Evolutionary conservation across 2,113 vertebrate genomes (phyloP), one percentile per base, ranked within the genome.

Genomic region (Montifringilla adamsi): DNA sequence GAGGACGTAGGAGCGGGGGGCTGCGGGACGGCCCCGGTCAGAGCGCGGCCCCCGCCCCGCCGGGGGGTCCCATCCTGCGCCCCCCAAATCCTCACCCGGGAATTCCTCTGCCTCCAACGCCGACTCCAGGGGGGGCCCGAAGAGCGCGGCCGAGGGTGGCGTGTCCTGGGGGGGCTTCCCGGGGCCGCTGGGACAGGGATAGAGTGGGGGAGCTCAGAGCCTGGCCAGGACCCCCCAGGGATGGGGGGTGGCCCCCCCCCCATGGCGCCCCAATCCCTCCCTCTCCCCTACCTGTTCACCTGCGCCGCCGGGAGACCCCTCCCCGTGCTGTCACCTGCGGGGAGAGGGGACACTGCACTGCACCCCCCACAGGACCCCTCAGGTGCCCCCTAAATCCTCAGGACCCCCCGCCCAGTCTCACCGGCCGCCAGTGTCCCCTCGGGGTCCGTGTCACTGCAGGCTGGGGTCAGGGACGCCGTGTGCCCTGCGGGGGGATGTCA

Each of bases 91-190:
- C 16, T 96, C 98, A 96, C 98, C 98, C 49, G 98, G 96, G n/a
- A 99, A 99, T 76, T 98, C 98, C 94, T 98, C 98, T 0, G 98
- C 98, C 73, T 99, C 99, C 15, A 99, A 98, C 59, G 98, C 97
- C 0, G 98, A 98, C 68, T 99, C 99, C 83, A 99, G 97, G 0
- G 99, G 98, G 0, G 99, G 99, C 28, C 99, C 99, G 4, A 99
- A 99, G 49, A 99, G 97, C 22, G 97, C 98, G 50, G 98, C 98
- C 9, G 98, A 94, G 44, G 97, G 91, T 1, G 97, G 91, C 3
- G 89, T 10, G 0, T 92, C 97, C 0, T 33, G n/a, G 1, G 64
- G 93, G 14, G 56, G 49, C 58, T 95, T 96, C 55, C 92, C 62
- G 0, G 94, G 52, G 39, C 49, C 81, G 9, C 98, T 98, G 82